Base-by-base conservation (phyloP, 2,797 vertebrate species). In the Labeo calbasu region DNA sequence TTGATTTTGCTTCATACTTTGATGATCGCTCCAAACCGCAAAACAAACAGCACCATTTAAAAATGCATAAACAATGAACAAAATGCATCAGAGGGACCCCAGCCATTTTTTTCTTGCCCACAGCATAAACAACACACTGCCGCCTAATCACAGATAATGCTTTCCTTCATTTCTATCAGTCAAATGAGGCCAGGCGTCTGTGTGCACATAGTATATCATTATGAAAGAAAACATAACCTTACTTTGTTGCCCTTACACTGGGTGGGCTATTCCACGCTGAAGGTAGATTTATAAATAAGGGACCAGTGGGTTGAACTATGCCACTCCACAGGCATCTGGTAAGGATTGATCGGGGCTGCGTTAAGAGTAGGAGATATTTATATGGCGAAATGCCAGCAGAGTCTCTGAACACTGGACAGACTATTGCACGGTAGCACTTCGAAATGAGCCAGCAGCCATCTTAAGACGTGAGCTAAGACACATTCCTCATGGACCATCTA, bases 401-500 rank as follows among this genome's bases (percentile, higher is more conserved):
- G 51, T 32, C 53, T 25, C 43, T n/a, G 40, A 36, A 79, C 21
- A 70, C 53, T 19, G n/a, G 48, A 73, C 17, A 65, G 68, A 23
- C 53, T 71, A n/a, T 11, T 28, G 40, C 23, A 57, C 23, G n/a
- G 70, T 57, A 63, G 69, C 53, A 59, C 65, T 85, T 23, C 13
- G 48, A 71, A 63, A 70, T 59, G 11, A 25, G 69, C 32, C 61
- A 85, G n/a, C 55, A 83, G 73, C 82, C 73, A 83, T 77, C 72
- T 77, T 77, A 70, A 51, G 21, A 81, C 8, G 51, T 79, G 75
- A 71, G 59, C 51, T 23, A 86, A 76, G 70, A 48, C 70, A 84
- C 82, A 88, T 91, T 93, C 88, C 89, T 88, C 86, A 57, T 87
- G 87, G 85, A 89, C 77, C 88, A 86, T 88, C 87, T 82, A 85